Conservation (phyloP, 2,797 vertebrate species). For the Periparus ater region DNA sequence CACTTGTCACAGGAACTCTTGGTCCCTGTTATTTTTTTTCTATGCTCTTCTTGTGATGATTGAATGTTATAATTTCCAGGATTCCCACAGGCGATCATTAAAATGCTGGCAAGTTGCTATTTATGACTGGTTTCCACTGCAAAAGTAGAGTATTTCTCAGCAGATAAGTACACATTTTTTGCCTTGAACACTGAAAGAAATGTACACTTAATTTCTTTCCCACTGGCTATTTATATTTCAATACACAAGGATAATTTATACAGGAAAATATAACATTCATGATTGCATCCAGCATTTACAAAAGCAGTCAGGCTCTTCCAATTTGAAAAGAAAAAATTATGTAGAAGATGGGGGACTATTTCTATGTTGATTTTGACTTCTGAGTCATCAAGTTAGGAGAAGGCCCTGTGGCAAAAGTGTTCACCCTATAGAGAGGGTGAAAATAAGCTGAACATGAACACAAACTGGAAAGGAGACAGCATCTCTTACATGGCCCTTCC, state of each 20-base stretch:
- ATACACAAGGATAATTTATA: neutral
- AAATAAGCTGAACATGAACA: neutral
- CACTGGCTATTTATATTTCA: neutral
- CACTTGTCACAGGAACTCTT: neutral
- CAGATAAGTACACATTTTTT: neutral
- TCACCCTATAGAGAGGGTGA: neutral
- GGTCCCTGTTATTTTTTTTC: neutral
- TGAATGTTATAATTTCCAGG: neutral
- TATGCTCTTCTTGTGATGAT: neutral
- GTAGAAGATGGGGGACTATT: neutral
- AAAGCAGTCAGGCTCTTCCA: neutral
- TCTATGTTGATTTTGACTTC: neutral
- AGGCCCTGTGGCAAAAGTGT: neutral
- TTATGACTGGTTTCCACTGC: neutral
- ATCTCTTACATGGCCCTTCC: neutral
- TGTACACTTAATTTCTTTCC: neutral
- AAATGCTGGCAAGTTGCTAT: neutral
- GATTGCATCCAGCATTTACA: neutral
- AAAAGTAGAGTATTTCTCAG: neutral
- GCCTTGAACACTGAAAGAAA: neutral
- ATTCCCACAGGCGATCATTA: neutral
- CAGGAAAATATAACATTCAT: neutral
- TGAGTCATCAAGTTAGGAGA: neutral
- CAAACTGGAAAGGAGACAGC: neutral
- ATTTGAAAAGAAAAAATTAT: neutral